Evolutionary conservation across 2,113 vertebrate species (phyloP), one percentile per base, ranked within the genome.

Genomic region (Apteryx mantelli): DNA sequence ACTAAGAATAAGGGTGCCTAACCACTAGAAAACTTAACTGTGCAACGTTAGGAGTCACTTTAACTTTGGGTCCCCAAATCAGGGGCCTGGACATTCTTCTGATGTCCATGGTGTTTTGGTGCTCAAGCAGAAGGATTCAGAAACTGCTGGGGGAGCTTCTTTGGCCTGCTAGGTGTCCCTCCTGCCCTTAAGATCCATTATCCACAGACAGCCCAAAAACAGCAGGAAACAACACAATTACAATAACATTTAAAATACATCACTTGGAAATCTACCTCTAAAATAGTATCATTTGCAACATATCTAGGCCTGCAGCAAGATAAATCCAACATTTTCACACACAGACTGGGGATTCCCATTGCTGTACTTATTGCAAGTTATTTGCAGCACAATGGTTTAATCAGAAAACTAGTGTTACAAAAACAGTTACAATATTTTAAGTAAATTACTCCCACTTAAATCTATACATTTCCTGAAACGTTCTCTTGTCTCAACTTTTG

Each of bases 401-500:
- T 95, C 77, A 93, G 91, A 76, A 91, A 89, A 89, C 38, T 19
- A 26, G 56, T 9, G 9, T 44, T 69, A 82, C 26, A 74, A 86
- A 95, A 91, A 1, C 38, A 89, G 93, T 44, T 28, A n/a, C 5
- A 16, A 53, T 95, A 91, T 96, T 96, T 96, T 90, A 92, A 97
- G 91, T 56, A 91, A 95, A 92, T 95, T 52, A 89, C 96, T 89
- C 95, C 92, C 89, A 97, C 94, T 89, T 84, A 87, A 96, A 95
- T 76, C 95, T 86, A 95, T 95, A 87, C 89, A 91, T 91, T 89
- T 95, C 91, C 95, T 30, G 7, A 91, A 92, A 88, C 53, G 40
- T 66, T 91, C 87, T 95, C 94, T 91, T 92, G 74, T 87, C 69
- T 95, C 78, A 76, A 82, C 55, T 89, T 95, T 97, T 97, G 97